These are phyloP conservation scores for Mellilla xanthometata DNA, from an alignment of 2,888 invertebrate species.

Conservation along the genomic window DNA sequence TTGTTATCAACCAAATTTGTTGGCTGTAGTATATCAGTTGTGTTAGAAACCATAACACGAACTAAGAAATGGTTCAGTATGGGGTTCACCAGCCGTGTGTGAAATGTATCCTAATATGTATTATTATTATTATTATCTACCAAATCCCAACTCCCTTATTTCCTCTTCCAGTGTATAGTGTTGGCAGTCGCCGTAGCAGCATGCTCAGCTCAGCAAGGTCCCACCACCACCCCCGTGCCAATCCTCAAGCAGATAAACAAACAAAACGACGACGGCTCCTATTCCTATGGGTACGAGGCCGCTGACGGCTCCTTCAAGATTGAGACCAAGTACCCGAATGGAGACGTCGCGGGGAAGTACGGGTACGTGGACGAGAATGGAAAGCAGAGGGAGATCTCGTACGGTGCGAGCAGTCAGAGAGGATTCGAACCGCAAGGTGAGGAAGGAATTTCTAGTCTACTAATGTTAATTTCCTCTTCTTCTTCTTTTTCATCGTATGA, in stretches of 20 bases:
- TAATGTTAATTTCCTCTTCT: too few species aligned
- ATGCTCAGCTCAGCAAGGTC: slow-evolving; percentile 69
- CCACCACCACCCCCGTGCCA: slow-evolving; percentile 89
- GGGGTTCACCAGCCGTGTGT: too few species aligned
- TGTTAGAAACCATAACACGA: too few species aligned
- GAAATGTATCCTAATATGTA: too few species aligned
- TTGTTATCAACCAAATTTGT: too few species aligned
- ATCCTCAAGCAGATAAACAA: slow-evolving; percentile 92
- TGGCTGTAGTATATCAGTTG: too few species aligned
- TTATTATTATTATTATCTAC: too few species aligned
- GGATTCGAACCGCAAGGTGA: slow-evolving; percentile 92
- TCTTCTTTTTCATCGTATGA: too few species aligned
- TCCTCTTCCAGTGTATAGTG: slow-evolving; percentile 42
- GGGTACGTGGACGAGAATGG: slow-evolving; percentile 93
- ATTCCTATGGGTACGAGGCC: slow-evolving; percentile 93
- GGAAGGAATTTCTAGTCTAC: too few species aligned
- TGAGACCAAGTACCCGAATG: slow-evolving; percentile 92
- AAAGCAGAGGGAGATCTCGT: slow-evolving; percentile 89
- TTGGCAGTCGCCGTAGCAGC: slow-evolving; percentile 41
- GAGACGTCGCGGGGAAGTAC: slow-evolving; percentile 94
- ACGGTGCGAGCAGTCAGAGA: slow-evolving; percentile 90
- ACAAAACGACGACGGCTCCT: slow-evolving; percentile 94
- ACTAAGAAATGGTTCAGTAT: too few species aligned
- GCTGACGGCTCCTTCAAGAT: slow-evolving; percentile 94
- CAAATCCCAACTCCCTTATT: not conserved